Evolutionary conservation across 2,888 invertebrate genomes (phyloP).

Genomic region (Endotricha flammealis): DNA sequence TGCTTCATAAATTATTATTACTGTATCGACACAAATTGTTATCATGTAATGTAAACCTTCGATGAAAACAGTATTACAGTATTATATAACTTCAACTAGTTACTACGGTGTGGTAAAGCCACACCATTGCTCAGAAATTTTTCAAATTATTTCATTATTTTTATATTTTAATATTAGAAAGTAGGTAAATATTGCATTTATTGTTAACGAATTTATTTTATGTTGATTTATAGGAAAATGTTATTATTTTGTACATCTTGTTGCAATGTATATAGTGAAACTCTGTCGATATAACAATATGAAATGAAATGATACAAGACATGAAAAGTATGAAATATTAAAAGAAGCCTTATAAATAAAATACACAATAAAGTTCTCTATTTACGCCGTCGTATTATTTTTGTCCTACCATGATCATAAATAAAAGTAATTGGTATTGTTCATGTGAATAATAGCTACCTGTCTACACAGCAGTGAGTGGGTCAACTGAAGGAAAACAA

Average conservation of each 20-base stretch:
- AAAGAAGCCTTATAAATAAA: slow-evolving; percentile 43
- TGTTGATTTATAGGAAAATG: slow-evolving; percentile 43
- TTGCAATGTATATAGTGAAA: slow-evolving; percentile 29
- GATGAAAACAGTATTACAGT: slow-evolving; percentile 4
- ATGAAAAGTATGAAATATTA: too few relatives aligned
- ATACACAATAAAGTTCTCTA: slow-evolving; percentile 37
- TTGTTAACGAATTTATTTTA: slow-evolving; percentile 73
- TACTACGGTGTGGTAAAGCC: slow-evolving; percentile 29
- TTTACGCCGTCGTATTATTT: slow-evolving; percentile 21
- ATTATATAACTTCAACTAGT: slow-evolving; percentile 9
- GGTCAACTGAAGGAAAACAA: too few relatives aligned
- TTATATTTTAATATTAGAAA: slow-evolving; percentile 37
- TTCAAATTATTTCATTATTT: slow-evolving; percentile 47
- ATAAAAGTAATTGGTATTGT: too few relatives aligned
- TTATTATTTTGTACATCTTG: slow-evolving; percentile 41
- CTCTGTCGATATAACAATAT: slow-evolving; percentile 37
- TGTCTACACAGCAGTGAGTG: too few relatives aligned
- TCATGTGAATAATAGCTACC: too few relatives aligned
- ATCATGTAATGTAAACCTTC: too few relatives aligned
- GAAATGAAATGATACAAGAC: slow-evolving; percentile 27
- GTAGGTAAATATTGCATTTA: slow-evolving; percentile 62
- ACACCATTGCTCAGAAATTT: slow-evolving; percentile 45
- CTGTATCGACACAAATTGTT: too few relatives aligned
- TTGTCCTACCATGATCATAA: neutral
- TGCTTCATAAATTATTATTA: too few relatives aligned